Evolutionary conservation across 2,888 invertebrate species (phyloP), one percentile per base, ranked within the genome.

Genomic region (Eupithecia dodoneata): DNA sequence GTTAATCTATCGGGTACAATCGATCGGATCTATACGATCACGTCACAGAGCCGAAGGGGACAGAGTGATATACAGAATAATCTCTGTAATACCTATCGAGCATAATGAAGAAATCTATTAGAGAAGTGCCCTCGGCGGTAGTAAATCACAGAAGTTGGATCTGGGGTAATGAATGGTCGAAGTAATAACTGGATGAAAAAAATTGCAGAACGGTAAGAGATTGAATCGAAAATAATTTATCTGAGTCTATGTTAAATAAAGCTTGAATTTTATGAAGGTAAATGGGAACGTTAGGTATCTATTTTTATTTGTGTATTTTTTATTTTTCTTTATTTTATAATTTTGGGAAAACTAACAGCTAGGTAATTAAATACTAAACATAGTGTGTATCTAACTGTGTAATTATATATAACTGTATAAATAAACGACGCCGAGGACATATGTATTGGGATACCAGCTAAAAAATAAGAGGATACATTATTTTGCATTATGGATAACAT

Each of bases 21-120:
- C 72, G 76, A 77, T 70, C 70, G 65, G 69, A 77, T 75, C 72
- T 74, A 75, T 71, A 70, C 65, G 70, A 72, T 72, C 77, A 75
- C 77, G 72, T 79, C 75, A 77, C 63, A 42, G 73, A 79, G 85
- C 88, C 85, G 74, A 79, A 76, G 86, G 87, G 84, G 80, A 80
- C 79, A 81, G 75, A 76, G 81, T 83, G 86, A 85, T 85, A 84
- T 83, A 84, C 81, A 75, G 80, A 83, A 83, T 84, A 84, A 83
- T 74, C 74, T 70, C 73, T 67, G 67, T 75, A 81, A 74, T 74
- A 52, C 73, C 73, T 84, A 85, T 85, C 84, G 84, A 83, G 81
- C 81, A 77, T 86, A 86, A 88, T 88, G 85, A 88, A 88, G 87
- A 88, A 87, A 87, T 88, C 87, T 86, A 87, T 88, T 88, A 87